Evolutionary conservation across 2,113 vertebrate species (phyloP).

Genomic region (Bambusicola thoracicus): DNA sequence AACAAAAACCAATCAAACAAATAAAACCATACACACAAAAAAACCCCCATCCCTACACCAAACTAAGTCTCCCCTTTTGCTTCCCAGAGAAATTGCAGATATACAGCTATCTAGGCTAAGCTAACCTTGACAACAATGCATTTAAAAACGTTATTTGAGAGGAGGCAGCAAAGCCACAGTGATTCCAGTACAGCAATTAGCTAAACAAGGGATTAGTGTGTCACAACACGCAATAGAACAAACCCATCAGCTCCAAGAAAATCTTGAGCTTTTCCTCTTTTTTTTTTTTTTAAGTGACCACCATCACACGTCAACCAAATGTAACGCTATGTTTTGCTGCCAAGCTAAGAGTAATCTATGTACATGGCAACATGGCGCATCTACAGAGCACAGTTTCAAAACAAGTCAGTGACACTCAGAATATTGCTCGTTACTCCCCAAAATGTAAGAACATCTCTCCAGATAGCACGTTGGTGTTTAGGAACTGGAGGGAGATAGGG

Average conservation of each 20-base stretch:
- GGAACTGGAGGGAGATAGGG: not conserved
- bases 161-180: slow-evolving; percentile 40
- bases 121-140: not conserved
- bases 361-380: not conserved
- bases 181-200: slow-evolving; percentile 14
- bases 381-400: not conserved
- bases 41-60: not conserved
- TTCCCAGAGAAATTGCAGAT: not conserved
- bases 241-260: not conserved
- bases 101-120: not conserved
- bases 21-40: not conserved
- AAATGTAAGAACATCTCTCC: not conserved
- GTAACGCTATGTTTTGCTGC: not conserved
- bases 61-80: not conserved
- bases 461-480: not conserved
- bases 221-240: slow-evolving; percentile 28
- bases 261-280: not conserved
- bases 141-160: slow-evolving; percentile 16
- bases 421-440: not conserved
- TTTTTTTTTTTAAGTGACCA: not conserved
- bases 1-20: too few relatives aligned
- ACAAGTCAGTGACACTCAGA: not conserved
- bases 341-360: not conserved
- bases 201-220: slow-evolving; percentile 19
- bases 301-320: not conserved